phyloP scores from a whole-genome alignment of 2,888 invertebrate genomes.

The Pandemis cinnamomeana region DNA sequence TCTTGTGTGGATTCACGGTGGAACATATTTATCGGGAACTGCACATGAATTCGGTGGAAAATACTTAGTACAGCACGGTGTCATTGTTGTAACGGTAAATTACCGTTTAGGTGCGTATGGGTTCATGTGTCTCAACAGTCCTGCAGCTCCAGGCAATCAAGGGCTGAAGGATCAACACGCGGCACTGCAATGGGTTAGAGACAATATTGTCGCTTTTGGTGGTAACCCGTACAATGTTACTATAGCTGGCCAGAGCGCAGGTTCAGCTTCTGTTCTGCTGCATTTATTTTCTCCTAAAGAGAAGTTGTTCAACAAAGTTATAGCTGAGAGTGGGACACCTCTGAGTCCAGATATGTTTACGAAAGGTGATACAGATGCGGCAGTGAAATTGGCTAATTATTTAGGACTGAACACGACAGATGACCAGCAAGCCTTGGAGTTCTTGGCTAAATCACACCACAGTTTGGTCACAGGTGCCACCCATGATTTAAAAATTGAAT shows the following conservation, averaged over 20 bases:
- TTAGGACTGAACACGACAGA: constrained; percentile 67
- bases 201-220: constrained; percentile 72
- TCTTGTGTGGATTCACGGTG: constrained; percentile 77
- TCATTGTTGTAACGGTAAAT: constrained; percentile 73
- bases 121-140: constrained; percentile 73
- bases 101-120: constrained; percentile 78
- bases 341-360: constrained; percentile 70
- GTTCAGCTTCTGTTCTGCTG: constrained; percentile 66
- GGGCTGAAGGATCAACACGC: constrained; percentile 75
- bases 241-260: constrained; percentile 74
- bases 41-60: constrained; percentile 62
- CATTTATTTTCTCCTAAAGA: constrained; percentile 72
- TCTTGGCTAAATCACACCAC: constrained; percentile 60
- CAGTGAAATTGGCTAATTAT: constrained; percentile 65
- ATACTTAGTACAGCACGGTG: constrained; percentile 68
- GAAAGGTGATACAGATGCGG: constrained; percentile 63
- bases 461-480: constrained; percentile 67
- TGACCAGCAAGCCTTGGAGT: constrained; percentile 65
- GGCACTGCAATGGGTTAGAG: constrained; percentile 71
- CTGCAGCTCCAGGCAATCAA: constrained; percentile 72
- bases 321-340: constrained; percentile 74
- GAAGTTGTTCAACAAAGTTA: constrained; percentile 71
- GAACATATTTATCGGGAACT: constrained; percentile 63
- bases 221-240: constrained; percentile 77
- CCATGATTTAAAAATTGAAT: constrained; percentile 57